A percentile compares a stretch with the other conserved stretches of the same genome.
Evolutionary conservation across 2,113 vertebrate genomes (phyloP).

Genomic region (Mixornis gularis): DNA sequence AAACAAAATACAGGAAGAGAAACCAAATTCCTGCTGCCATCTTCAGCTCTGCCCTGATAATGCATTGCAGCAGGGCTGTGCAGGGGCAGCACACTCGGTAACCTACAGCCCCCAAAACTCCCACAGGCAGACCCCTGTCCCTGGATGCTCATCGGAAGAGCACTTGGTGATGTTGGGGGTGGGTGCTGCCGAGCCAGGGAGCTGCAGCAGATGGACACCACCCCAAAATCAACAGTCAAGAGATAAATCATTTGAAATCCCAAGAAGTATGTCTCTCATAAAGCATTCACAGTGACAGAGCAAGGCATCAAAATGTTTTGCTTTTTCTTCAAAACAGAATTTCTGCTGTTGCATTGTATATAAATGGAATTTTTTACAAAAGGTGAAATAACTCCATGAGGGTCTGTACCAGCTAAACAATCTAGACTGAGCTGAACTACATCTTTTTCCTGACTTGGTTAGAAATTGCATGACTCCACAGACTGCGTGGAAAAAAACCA

Average conservation of each 20-base stretch:
- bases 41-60: conserved; percentile 53
- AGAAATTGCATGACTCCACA: neutral
- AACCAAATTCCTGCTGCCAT: conserved; percentile 65
- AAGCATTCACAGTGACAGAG: neutral
- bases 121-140: neutral
- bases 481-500: neutral
- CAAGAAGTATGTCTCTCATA: neutral
- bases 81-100: neutral
- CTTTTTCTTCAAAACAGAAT: neutral
- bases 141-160: neutral
- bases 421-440: neutral
- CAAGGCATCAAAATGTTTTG: neutral
- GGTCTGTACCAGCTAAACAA: neutral
- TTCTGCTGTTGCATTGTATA: neutral
- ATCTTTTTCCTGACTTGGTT: neutral
- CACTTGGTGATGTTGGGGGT: rapidly evolving
- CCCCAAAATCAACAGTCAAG: neutral
- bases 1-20: conserved; percentile 18
- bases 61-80: neutral
- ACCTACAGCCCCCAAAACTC: neutral
- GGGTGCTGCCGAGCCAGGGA: rapidly evolving
- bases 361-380: neutral
- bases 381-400: neutral
- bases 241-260: neutral
- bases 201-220: rapidly evolving